Evolutionary conservation across 2,797 vertebrate genomes (phyloP).

Genomic region (Protonibea diacanthus): DNA sequence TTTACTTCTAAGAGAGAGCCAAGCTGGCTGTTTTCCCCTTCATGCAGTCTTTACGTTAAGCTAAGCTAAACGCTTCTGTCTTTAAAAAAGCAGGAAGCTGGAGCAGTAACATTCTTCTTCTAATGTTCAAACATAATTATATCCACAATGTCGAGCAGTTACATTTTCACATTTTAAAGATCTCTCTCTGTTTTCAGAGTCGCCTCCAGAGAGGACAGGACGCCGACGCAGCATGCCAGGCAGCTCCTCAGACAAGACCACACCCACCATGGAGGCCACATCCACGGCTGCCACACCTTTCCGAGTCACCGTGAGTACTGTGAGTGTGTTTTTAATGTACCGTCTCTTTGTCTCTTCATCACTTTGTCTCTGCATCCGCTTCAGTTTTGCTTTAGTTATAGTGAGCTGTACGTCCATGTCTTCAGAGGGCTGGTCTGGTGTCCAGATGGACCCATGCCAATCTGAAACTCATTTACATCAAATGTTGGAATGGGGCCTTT

Average conservation of each 20-base stretch:
- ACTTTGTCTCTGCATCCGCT: background rate
- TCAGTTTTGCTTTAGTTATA: background rate
- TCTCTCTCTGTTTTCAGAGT: constrained; percentile 85
- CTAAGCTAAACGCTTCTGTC: background rate
- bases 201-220: constrained; percentile 92
- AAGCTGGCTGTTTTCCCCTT: background rate
- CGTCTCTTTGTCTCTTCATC: constrained; percentile 5
- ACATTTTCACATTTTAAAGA: background rate
- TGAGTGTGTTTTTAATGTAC: constrained; percentile 52
- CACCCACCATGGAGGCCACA: constrained; percentile 89
- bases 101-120: background rate
- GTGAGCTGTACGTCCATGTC: constrained; percentile 18
- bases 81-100: background rate
- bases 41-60: background rate
- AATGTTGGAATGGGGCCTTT: constrained; percentile 57
- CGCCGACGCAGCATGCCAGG: constrained; percentile 95
- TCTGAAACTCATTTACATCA: constrained; percentile 68
- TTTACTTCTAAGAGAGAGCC: background rate
- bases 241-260: constrained; percentile 89
- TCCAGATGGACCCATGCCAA: constrained; percentile 66
- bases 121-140: background rate
- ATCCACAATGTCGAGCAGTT: no score
- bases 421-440: constrained; percentile 35
- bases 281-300: constrained; percentile 88
- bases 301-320: constrained; percentile 94